phyloP scores from a whole-genome alignment of 2,888 invertebrate species.

The Autographa gamma region DNA sequence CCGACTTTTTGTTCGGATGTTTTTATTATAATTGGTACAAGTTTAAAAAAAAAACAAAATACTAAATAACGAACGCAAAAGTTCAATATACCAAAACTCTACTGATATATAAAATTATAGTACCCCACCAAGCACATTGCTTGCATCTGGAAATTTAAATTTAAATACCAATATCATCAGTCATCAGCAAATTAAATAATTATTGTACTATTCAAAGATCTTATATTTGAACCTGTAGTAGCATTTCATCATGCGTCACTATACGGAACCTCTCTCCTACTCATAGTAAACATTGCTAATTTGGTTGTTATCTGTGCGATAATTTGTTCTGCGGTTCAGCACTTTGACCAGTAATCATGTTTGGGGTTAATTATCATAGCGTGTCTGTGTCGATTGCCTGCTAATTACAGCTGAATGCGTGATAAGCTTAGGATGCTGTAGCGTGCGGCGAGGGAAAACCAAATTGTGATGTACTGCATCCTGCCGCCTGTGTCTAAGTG shows the following conservation, averaged over 20 bases:
- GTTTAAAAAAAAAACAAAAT: no score
- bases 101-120: no score
- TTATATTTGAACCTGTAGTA: no score
- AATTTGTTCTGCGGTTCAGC: constrained; percentile 24
- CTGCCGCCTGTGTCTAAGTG: constrained; percentile 17
- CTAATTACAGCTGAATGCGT: constrained; percentile 16
- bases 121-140: no score
- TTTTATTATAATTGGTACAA: no score
- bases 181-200: no score
- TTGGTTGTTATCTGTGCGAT: constrained; percentile 8
- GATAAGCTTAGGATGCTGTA: constrained; percentile 14
- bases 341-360: constrained; percentile 9
- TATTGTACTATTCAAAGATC: no score
- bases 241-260: neutral
- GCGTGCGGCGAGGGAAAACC: constrained; percentile 27
- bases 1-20: no score
- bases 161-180: no score
- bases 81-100: no score
- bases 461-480: constrained; percentile 23
- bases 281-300: neutral
- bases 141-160: no score
- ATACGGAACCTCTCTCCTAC: neutral
- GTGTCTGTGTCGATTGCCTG: constrained; percentile 23
- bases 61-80: no score
- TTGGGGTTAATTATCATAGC: constrained; percentile 28